Evolutionary conservation across 1,140 invertebrate species (phyloP), one percentile per base, ranked within the genome.

Genomic region (Lethrus apterus): DNA sequence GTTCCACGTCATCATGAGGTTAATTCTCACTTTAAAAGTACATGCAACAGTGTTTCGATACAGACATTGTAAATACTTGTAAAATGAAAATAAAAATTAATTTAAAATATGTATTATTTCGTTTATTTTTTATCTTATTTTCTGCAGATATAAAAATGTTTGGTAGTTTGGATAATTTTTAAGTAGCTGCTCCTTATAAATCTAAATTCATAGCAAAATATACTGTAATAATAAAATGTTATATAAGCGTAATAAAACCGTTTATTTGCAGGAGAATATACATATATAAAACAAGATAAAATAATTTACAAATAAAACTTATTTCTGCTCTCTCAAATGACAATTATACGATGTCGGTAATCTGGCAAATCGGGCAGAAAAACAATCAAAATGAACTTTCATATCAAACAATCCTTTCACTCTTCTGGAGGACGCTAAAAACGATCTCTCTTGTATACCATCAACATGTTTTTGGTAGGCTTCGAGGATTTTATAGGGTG

Each of bases 121-220:
- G n/a, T n/a, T n/a, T n/a, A n/a, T n/a, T n/a, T n/a, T n/a, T n/a
- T n/a, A n/a, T n/a, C n/a, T n/a, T n/a, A n/a, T n/a, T n/a, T n/a
- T n/a, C n/a, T 32, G 36, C 34, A 44, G 33, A 11, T 18, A 38
- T 38, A 17, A n/a, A 4, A 17, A 2, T 42, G 15, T 13, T 4
- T 41, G 45, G 18, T 20, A 50, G n/a, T n/a, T n/a, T n/a, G 48
- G 48, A 46, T 30, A 26, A 50, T 44, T 38, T 50, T 30, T 36
- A 17, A 4, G 34, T 24, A 46, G n/a, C n/a, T n/a, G n/a, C n/a
- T n/a, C n/a, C n/a, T n/a, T n/a, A n/a, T n/a, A n/a, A n/a, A n/a
- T n/a, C n/a, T n/a, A n/a, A n/a, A n/a, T n/a, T n/a, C n/a, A n/a
- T n/a, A n/a, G n/a, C n/a, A n/a, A n/a, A n/a, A n/a, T n/a, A n/a